Evolutionary conservation across 1,140 invertebrate genomes (phyloP).

Genomic region (Sarcophaga peregrina): DNA sequence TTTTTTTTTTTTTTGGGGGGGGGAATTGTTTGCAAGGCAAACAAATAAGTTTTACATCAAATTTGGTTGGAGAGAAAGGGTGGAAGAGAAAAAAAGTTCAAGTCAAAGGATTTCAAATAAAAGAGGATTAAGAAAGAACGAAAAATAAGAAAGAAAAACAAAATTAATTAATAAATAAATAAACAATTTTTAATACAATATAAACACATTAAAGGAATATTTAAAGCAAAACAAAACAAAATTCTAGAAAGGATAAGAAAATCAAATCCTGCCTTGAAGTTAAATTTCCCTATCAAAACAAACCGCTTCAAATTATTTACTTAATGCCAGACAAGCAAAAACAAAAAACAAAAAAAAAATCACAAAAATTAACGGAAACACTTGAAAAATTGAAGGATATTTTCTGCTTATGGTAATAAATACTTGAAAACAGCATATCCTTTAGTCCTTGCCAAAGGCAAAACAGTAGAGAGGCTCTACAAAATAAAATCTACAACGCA

Average conservation of each 20-base stretch:
- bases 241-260: too few relatives aligned
- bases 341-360: slow-evolving; percentile 23
- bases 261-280: too few relatives aligned
- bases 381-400: background rate
- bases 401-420: too few relatives aligned
- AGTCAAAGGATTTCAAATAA: background rate
- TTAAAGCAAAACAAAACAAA: too few relatives aligned
- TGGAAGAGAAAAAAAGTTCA: background rate
- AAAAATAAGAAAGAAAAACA: background rate
- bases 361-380: slow-evolving; percentile 42
- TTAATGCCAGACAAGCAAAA: too few relatives aligned
- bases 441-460: too few relatives aligned
- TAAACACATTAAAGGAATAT: too few relatives aligned
- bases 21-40: background rate
- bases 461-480: too few relatives aligned
- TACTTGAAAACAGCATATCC: too few relatives aligned
- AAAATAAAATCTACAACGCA: background rate
- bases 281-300: background rate
- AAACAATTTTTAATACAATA: too few relatives aligned
- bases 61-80: background rate
- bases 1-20: slow-evolving; percentile 22
- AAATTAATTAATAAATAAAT: background rate
- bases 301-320: background rate
- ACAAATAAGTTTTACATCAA: background rate
- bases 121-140: background rate